Evolutionary conservation across 2,888 invertebrate species (phyloP).

Genomic region (Phyllotreta cruciferae): DNA sequence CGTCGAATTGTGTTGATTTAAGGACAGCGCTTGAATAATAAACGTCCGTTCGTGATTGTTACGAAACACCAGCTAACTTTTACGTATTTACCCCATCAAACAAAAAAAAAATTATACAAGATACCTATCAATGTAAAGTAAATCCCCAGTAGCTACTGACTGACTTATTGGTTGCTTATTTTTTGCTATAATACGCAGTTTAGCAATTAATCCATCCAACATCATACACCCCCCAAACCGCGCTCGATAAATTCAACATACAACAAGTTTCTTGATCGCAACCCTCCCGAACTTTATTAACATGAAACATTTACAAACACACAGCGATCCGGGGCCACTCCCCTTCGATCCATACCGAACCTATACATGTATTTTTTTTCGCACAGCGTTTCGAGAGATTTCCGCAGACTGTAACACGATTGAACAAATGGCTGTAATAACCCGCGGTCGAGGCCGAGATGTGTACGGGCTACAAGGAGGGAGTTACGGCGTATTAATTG

Average conservation of each 20-base stretch:
- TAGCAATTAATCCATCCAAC: not conserved
- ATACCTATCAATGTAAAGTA: too few species aligned
- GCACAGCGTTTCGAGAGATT: conserved; percentile 17
- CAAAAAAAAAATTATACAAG: too few species aligned
- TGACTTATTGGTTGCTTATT: too few species aligned
- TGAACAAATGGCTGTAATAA: conserved; percentile 39
- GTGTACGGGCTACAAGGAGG: conserved; percentile 40
- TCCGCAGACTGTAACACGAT: conserved; percentile 9
- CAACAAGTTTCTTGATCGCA: not conserved
- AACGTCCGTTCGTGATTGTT: conserved; percentile 25
- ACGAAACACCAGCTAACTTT: conserved; percentile 8
- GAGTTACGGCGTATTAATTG: conserved; percentile 57
- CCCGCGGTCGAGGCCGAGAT: conserved; percentile 37
- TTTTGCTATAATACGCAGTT: too few species aligned
- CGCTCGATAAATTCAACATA: not conserved
- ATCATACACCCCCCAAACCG: not conserved
- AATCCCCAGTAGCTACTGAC: too few species aligned
- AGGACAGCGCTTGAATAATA: conserved; percentile 22
- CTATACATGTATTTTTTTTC: conserved; percentile 5
- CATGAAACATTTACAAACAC: conserved; percentile 15
- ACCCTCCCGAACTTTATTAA: conserved; percentile 5
- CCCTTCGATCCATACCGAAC: conserved; percentile 7
- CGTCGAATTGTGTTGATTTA: conserved; percentile 22
- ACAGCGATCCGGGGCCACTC: conserved; percentile 8
- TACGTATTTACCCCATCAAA: too few species aligned